Conservation (phyloP, 2,888 invertebrate genomes). For the Lycia hirtaria region DNA sequence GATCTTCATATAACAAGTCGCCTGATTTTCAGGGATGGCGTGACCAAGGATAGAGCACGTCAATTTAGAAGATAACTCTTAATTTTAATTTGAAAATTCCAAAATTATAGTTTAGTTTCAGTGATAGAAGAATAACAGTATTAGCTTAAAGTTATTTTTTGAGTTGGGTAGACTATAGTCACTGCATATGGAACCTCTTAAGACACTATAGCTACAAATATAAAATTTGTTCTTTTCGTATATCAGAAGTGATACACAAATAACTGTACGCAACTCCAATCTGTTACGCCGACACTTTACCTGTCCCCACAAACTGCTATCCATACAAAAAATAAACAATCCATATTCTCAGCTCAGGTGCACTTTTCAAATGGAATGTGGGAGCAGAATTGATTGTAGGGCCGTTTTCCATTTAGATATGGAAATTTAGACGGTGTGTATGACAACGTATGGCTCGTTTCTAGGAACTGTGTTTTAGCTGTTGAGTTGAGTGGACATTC, state of each 20-base stretch:
- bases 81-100: too few species aligned
- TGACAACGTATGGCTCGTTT: conserved; percentile 62
- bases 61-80: too few species aligned
- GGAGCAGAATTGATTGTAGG: conserved; percentile 80
- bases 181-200: too few species aligned
- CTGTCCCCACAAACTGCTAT: conserved; percentile 58
- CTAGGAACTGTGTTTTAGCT: conserved; percentile 46
- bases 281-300: conserved; percentile 19
- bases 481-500: too few species aligned
- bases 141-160: too few species aligned
- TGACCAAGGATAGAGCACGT: too few species aligned
- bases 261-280: background rate
- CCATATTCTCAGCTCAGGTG: conserved; percentile 75
- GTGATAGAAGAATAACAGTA: too few species aligned
- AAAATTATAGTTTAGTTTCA: too few species aligned
- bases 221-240: background rate
- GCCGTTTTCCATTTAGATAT: conserved; percentile 83
- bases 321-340: conserved; percentile 65
- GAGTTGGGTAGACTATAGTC: too few species aligned
- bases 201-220: too few species aligned
- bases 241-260: background rate
- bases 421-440: conserved; percentile 75
- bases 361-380: conserved; percentile 79
- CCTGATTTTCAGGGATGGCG: too few species aligned
- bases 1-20: too few species aligned